phyloP scores from a whole-genome alignment of 1,140 invertebrate species.

The Teleogryllus occipitalis region DNA sequence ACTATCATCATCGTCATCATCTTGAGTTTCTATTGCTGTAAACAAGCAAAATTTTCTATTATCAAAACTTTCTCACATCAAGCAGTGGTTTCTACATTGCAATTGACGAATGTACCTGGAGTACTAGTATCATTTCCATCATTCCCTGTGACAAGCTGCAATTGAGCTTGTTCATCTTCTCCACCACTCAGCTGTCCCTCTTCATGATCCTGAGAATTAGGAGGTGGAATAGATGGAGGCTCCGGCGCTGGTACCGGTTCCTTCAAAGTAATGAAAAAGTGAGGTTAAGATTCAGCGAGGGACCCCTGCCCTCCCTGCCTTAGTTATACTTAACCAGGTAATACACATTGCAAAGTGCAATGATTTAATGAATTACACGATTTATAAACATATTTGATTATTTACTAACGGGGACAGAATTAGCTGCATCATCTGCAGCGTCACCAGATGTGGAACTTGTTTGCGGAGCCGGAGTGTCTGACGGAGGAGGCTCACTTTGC shows the following conservation, averaged over 20 bases:
- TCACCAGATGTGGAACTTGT: background rate
- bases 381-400: background rate
- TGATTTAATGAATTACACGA: background rate
- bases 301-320: background rate
- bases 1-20: conserved; percentile 65
- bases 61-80: background rate
- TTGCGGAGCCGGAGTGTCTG: background rate
- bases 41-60: background rate
- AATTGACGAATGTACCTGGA: background rate
- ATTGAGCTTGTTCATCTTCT: conserved; percentile 24
- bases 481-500: background rate
- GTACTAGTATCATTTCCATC: conserved; percentile 41
- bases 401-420: conserved; percentile 9
- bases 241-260: conserved; percentile 4
- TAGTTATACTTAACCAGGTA: background rate
- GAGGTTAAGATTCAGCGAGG: background rate
- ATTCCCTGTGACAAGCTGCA: conserved; percentile 41
- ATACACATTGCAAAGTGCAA: background rate
- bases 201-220: conserved; percentile 21
- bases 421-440: background rate
- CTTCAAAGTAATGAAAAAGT: background rate
- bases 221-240: conserved; percentile 20
- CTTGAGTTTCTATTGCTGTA: conserved; percentile 37
- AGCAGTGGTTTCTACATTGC: background rate
- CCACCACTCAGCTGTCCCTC: conserved; percentile 24